Conservation (phyloP, 2,888 invertebrate genomes). For the Tortricodes alternella region DNA sequence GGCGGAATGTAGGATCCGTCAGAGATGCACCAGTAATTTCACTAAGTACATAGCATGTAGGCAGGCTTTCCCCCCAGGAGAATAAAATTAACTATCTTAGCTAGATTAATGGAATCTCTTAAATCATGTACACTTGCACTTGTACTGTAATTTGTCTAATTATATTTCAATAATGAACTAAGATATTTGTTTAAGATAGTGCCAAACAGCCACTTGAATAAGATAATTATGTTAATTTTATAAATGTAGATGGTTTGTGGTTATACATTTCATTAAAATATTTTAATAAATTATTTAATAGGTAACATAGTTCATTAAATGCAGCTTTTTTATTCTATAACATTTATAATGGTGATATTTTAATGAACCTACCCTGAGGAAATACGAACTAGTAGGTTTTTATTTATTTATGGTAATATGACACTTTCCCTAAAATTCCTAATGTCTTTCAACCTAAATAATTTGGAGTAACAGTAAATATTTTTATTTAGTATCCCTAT, state of each 20-base stretch:
- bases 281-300: conserved; percentile 17
- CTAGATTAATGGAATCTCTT: conserved; percentile 1
- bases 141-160: not conserved
- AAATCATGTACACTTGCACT: not conserved
- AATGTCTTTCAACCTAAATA: no score
- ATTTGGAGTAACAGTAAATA: no score
- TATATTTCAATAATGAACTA: not conserved
- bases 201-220: not conserved
- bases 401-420: no score
- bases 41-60: conserved; percentile 39
- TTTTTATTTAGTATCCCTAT: no score
- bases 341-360: no score
- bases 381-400: no score
- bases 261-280: conserved; percentile 8
- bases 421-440: no score
- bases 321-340: no score
- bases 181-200: not conserved
- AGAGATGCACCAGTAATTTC: conserved; percentile 67
- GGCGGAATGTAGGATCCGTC: conserved; percentile 48
- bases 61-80: conserved; percentile 41
- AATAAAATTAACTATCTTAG: conserved; percentile 21
- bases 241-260: not conserved
- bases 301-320: no score
- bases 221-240: conserved; percentile 4
- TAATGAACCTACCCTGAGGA: no score